These are phyloP conservation scores for Cataglyphis altisquamis DNA, from an alignment of 2,888 invertebrate genomes.

Conservation along the genomic window DNA sequence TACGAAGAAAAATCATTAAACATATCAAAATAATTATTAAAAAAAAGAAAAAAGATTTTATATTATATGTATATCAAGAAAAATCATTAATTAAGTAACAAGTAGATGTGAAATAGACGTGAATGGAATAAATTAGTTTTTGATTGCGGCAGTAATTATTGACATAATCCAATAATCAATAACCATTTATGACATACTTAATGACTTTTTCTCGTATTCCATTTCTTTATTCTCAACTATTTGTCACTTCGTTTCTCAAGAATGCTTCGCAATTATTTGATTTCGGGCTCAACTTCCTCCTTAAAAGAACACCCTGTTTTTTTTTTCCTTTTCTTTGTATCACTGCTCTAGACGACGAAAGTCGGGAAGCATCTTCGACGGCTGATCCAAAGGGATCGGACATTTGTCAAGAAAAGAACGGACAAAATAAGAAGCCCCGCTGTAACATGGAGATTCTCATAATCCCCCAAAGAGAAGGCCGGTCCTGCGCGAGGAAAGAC, in stretches of 20 bases:
- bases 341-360: slow-evolving; percentile 39
- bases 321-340: slow-evolving; percentile 33
- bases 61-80: no score
- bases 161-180: no score
- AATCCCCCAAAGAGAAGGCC: slow-evolving; percentile 77
- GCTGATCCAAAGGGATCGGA: slow-evolving; percentile 69
- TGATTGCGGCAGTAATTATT: no score
- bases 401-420: slow-evolving; percentile 70
- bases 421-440: slow-evolving; percentile 66
- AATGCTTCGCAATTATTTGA: slow-evolving; percentile 9
- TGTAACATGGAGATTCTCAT: slow-evolving; percentile 75
- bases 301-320: slow-evolving; percentile 14
- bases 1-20: no score
- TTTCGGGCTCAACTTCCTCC: slow-evolving; percentile 31
- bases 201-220: background rate
- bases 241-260: slow-evolving; percentile 34
- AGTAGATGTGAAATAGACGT: no score
- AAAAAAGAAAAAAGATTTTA: no score
- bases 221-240: background rate
- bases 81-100: no score
- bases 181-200: no score
- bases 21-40: no score
- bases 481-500: slow-evolving; percentile 66
- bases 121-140: no score
- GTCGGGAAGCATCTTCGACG: slow-evolving; percentile 56